phyloP scores from a whole-genome alignment of 2,797 vertebrate genomes.

The Xyrichtys novacula region DNA sequence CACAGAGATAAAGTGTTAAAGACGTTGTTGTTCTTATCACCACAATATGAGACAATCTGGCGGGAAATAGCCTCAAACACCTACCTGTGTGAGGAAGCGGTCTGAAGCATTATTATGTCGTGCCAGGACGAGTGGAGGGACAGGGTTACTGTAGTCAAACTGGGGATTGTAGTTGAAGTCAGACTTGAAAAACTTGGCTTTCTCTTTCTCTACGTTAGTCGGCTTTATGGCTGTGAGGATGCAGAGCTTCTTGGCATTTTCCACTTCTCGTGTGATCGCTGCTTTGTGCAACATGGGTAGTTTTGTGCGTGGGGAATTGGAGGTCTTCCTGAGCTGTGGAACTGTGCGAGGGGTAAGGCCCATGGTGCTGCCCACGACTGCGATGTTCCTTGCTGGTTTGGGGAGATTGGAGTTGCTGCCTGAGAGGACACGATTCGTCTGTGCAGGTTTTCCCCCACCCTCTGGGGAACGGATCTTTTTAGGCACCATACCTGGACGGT shows the following conservation, averaged over 20 bases:
- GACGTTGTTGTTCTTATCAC: too few relatives aligned
- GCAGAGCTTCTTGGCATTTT: constrained; percentile 85
- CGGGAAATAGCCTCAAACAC: neutral
- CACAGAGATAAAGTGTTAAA: too few relatives aligned
- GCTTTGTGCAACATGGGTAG: constrained; percentile 77
- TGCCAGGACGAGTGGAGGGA: constrained; percentile 84
- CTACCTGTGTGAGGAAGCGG: constrained; percentile 94
- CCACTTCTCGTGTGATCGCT: constrained; percentile 72
- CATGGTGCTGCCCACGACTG: constrained; percentile 78
- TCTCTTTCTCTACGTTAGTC: constrained; percentile 92
- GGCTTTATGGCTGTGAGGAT: constrained; percentile 94
- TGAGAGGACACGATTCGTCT: constrained; percentile 59
- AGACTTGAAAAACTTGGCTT: constrained; percentile 90
- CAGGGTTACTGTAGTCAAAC: constrained; percentile 91
- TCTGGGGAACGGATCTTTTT: constrained; percentile 49
- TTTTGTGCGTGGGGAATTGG: constrained; percentile 70
- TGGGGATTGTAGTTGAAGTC: constrained; percentile 92
- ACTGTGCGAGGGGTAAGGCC: constrained; percentile 71
- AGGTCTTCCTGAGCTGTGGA: constrained; percentile 64
- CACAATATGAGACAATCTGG: neutral
- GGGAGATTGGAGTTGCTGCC: constrained; percentile 52
- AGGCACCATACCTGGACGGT: constrained; percentile 31
- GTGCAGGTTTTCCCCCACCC: constrained; percentile 68
- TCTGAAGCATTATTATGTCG: constrained; percentile 89
- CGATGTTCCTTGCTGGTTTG: constrained; percentile 72